Base-by-base conservation (phyloP, 92 coral and sea anemone genomes). In the Siderastrea radians region DNA sequence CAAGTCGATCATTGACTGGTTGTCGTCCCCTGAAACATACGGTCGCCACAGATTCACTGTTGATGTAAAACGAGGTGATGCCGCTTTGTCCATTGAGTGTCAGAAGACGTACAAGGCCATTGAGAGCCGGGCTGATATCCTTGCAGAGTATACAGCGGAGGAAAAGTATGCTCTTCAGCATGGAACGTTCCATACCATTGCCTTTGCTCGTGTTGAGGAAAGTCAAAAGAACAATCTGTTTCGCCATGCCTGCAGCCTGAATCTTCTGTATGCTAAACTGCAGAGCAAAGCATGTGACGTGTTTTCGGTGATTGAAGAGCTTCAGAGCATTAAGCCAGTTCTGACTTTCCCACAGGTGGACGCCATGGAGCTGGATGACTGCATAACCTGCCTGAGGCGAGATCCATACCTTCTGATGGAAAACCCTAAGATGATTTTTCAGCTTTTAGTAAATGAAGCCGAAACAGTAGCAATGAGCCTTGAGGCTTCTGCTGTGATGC, bases 1-100 rank as follows among this genome's bases (percentile, higher is more conserved):
- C 72, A 93, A 93, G 74, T 93, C 96, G 5, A 59, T 93, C 43
- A 71, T 85, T 14, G 96, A 93, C 16, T 93, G 94, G 96, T 84
- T 93, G 10, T 84, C 78, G 13, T 15, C 45, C 16, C 71, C 77
- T 13, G 87, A 88, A 61, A 49, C 58, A 13, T 85, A 92, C 53
- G 84, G 87, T 58, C 52, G 13, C 47, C 96, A 90, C 53, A 53
- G 68, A 52, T 90, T 78, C 52, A 68, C 94, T 14, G 92, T 87
- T 47, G 77, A 84, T 19, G 77, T 79, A 60, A 48, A 13, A 6
- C 66, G 68, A 58, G 96, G 96, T n/a, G 74, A 93, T 45, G 73
- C 80, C 63, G 72, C 80, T 10, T 91, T 93, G 58, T 82, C 85
- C 45, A 72, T 51, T 47, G 81, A 86, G 10, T 93, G 96, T 52